Evolutionary conservation across 2,888 invertebrate genomes (phyloP).

Genomic region (Corbicula japonica): DNA sequence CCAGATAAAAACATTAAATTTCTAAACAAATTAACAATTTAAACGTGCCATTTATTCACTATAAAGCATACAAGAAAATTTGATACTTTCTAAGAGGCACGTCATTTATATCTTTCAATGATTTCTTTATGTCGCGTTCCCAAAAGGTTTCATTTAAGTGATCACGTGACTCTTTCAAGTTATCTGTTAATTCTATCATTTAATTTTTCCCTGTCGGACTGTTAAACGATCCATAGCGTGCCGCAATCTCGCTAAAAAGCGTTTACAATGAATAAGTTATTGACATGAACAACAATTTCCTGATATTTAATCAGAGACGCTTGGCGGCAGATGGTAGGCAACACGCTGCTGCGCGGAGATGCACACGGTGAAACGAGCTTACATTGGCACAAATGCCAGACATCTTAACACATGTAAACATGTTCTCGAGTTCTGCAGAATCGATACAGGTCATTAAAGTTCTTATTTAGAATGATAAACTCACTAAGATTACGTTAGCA

Average conservation of each 20-base stretch:
- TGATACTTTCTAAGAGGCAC: slow-evolving; percentile 14
- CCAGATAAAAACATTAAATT: too few relatives aligned
- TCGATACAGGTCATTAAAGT: too few relatives aligned
- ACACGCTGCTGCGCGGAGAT: background rate
- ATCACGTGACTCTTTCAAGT: slow-evolving; percentile 27
- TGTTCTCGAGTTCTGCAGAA: too few relatives aligned
- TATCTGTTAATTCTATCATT: slow-evolving; percentile 32
- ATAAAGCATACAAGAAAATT: slow-evolving; percentile 21
- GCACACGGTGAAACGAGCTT: background rate
- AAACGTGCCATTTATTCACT: too few relatives aligned
- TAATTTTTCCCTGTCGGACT: slow-evolving; percentile 16
- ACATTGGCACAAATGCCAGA: background rate
- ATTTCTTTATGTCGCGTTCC: slow-evolving; percentile 4
- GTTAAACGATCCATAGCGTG: slow-evolving; percentile 25
- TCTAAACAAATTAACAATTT: too few relatives aligned
- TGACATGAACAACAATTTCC: slow-evolving; percentile 9
- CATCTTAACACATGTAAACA: too few relatives aligned
- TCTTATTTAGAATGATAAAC: too few relatives aligned
- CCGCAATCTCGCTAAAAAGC: slow-evolving; percentile 12
- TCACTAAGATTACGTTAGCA: too few relatives aligned
- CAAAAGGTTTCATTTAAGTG: background rate
- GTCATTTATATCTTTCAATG: slow-evolving; percentile 8
- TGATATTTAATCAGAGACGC: background rate
- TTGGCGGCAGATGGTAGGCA: slow-evolving; percentile 15
- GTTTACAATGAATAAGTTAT: slow-evolving; percentile 23